Evolutionary conservation across 1,140 invertebrate species (phyloP).

Genomic region (Chrysopa pallens): DNA sequence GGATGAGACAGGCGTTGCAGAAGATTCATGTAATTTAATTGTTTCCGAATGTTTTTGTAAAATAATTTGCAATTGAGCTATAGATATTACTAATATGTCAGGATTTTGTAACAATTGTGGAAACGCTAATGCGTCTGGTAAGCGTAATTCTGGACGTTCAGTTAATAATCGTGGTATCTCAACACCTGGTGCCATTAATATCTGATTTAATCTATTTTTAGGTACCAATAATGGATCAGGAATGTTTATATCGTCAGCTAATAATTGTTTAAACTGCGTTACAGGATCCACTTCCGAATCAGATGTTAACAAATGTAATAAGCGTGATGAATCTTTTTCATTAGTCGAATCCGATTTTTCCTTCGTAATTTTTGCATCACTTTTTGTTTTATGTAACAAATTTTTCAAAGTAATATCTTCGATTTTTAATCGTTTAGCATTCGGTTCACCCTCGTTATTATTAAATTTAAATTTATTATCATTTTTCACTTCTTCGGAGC

Average conservation of each 20-base stretch:
- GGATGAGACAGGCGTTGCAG: slow-evolving; percentile 7
- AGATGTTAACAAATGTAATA: slow-evolving; percentile 23
- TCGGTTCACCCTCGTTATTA: slow-evolving; percentile 26
- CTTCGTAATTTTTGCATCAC: slow-evolving; percentile 9
- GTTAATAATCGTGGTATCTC: slow-evolving; percentile 58
- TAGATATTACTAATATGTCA: slow-evolving; percentile 57
- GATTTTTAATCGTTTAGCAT: slow-evolving; percentile 32
- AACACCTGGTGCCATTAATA: slow-evolving; percentile 48
- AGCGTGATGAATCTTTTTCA: slow-evolving; percentile 15
- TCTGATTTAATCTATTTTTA: slow-evolving; percentile 45
- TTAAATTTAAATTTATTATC: neutral
- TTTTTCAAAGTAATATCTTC: slow-evolving; percentile 26
- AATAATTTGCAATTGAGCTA: slow-evolving; percentile 56
- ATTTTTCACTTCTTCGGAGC: slow-evolving; percentile 35
- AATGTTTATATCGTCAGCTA: slow-evolving; percentile 47
- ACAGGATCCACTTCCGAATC: slow-evolving; percentile 40
- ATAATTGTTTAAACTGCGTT: slow-evolving; percentile 50
- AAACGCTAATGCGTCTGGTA: slow-evolving; percentile 50
- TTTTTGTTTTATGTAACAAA: slow-evolving; percentile 20
- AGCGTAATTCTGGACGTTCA: slow-evolving; percentile 43
- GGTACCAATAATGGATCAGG: slow-evolving; percentile 66
- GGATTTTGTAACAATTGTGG: slow-evolving; percentile 54
- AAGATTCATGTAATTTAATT: slow-evolving; percentile 5
- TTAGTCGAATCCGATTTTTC: slow-evolving; percentile 11
- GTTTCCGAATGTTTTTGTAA: slow-evolving; percentile 31